Evolutionary conservation across 2,888 invertebrate species (phyloP), one percentile per base, ranked within the genome.

Genomic region (Cataglyphis livida): DNA sequence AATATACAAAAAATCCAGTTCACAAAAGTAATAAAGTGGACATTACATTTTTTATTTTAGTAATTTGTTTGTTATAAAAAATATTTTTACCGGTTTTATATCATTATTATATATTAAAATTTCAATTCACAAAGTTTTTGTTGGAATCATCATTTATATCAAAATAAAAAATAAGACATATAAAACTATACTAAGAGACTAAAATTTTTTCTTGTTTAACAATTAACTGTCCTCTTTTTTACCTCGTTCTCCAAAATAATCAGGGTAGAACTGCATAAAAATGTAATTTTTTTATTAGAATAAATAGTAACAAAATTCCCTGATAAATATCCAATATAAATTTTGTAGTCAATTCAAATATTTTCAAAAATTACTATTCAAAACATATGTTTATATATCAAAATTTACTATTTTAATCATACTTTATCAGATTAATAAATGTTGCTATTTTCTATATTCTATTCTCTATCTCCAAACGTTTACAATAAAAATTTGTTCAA

Each of bases 131-230:
- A 21, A 44, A 28, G 0, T 74, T 62, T 74, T 62, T 32, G 21
- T 70, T 12, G 35, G 12, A 21, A 51, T 48, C 51, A 3, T 51
- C 48, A 10, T 18, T 25, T 66, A 35, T 7, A 62, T 75, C 0
- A n/a, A 70, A 57, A 78, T 54, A 25, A 44, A 71, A 78, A 71
- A 41, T 78, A 41, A n/a, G 6, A 64, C 9, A 38, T n/a, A 38
- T 5, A 51, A 28, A 66, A 44, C 38, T 57, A 25, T 41, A 76
- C 15, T 41, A 66, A 76, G n/a, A n/a, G 12, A 35, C 25, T 76
- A 75, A 66, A 75, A 54, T 65, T 54, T 66, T 41, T 57, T 66
- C 5, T 57, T 57, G 15, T n/a, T 41, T 41, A 66, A 5, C 35
- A 66, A 54, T 41, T 61, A 62, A 74, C 35, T 48, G 1, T 51